These are phyloP conservation scores for Catharus ustulatus DNA, from an alignment of 2,797 vertebrate species.

Conservation along the genomic window DNA sequence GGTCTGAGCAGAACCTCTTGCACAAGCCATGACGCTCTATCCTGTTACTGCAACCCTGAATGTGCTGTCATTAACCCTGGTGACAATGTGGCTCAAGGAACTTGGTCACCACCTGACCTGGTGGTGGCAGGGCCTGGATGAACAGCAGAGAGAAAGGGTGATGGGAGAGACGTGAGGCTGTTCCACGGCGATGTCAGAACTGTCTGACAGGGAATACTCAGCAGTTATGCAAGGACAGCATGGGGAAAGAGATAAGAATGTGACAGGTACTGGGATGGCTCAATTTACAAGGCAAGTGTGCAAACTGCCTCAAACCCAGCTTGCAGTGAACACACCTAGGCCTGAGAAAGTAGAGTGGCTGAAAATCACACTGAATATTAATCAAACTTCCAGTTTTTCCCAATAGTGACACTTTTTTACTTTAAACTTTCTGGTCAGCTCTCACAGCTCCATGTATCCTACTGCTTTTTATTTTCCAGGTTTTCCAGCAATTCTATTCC, in stretches of 20 bases:
- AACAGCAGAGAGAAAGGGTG: neutral
- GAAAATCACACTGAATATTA: neutral
- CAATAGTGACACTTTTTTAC: neutral
- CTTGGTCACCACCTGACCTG: neutral
- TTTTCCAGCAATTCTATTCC: neutral
- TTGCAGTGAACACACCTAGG: neutral
- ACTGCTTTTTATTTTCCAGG: neutral
- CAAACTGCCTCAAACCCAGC: neutral
- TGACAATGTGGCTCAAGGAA: neutral
- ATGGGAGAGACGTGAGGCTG: accelerated
- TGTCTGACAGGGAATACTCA: neutral
- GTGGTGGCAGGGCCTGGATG: neutral
- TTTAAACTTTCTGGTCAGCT: neutral
- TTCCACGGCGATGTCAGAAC: accelerated
- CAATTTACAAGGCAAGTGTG: neutral
- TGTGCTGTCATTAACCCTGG: neutral
- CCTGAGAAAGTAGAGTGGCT: neutral
- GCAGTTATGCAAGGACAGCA: neutral
- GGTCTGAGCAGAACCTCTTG: neutral
- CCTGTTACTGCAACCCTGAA: accelerated
- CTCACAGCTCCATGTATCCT: neutral
- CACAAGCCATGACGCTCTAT: neutral
- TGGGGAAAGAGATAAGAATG: neutral
- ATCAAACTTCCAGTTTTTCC: neutral
- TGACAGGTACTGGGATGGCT: neutral